Evolutionary conservation across 2,113 vertebrate species (phyloP).

Genomic region (Takifugu flavidus): DNA sequence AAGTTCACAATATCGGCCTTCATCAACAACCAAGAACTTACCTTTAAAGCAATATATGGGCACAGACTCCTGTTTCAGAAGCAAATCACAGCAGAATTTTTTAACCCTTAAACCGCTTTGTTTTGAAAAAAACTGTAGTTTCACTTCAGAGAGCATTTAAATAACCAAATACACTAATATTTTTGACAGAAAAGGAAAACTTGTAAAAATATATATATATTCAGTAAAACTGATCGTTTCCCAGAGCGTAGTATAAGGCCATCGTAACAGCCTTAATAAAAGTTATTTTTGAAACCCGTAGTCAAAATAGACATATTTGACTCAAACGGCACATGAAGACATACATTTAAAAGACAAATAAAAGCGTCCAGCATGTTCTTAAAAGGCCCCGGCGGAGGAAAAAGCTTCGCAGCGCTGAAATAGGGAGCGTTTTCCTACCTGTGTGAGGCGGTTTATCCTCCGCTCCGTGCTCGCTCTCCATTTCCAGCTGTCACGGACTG

Average conservation of each 20-base stretch:
- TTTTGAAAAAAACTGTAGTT: too few relatives aligned
- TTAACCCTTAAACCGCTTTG: too few relatives aligned
- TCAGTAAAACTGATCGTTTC: too few relatives aligned
- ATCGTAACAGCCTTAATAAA: too few relatives aligned
- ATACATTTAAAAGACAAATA: background rate
- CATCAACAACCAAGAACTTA: background rate
- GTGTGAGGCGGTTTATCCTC: constrained; percentile 18
- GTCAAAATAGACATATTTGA: background rate
- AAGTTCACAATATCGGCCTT: constrained; percentile 1
- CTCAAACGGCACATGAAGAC: background rate
- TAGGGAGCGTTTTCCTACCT: constrained; percentile 38
- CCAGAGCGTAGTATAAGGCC: too few relatives aligned
- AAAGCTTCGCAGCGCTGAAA: background rate
- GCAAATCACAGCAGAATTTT: background rate
- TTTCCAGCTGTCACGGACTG: constrained; percentile 51
- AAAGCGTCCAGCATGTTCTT: background rate
- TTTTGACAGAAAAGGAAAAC: too few relatives aligned
- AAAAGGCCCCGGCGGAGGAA: background rate
- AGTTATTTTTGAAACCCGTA: background rate
- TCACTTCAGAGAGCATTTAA: too few relatives aligned
- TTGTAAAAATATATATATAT: too few relatives aligned
- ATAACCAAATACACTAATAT: too few relatives aligned
- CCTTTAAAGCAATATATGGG: background rate
- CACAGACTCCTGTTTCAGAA: background rate
- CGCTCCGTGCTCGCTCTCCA: constrained; percentile 43